A percentile compares a stretch with the other conserved stretches of the same genome.
Evolutionary conservation across 2,888 invertebrate genomes (phyloP).

Genomic region (Brassicogethes aeneus): DNA sequence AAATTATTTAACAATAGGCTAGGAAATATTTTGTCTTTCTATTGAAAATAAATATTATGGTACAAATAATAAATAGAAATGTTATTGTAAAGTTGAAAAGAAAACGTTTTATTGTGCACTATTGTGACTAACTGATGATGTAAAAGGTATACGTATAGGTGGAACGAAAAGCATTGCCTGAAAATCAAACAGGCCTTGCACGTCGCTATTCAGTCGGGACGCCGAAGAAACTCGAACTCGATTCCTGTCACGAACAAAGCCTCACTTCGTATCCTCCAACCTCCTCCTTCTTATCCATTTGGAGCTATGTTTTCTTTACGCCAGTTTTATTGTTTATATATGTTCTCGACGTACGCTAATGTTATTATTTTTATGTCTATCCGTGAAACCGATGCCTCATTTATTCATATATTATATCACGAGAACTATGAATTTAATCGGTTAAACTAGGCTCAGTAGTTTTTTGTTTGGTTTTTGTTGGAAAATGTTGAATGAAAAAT

Average conservation of each 20-base stretch:
- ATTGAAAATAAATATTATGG: no score
- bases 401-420: slow-evolving; percentile 20
- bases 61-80: no score
- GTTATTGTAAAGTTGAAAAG: no score
- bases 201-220: not conserved
- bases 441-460: no score
- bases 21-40: no score
- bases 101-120: no score
- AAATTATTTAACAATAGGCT: no score
- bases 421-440: no score
- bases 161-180: slow-evolving; percentile 23
- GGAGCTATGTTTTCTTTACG: slow-evolving; percentile 19
- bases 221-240: slow-evolving; percentile 3
- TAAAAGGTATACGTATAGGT: slow-evolving; percentile 20
- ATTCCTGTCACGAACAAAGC: slow-evolving; percentile 16
- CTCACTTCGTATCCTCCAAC: slow-evolving; percentile 14
- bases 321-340: slow-evolving; percentile 36
- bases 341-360: slow-evolving; percentile 33
- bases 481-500: no score
- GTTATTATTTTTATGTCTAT: slow-evolving; percentile 36
- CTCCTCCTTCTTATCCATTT: slow-evolving; percentile 14
- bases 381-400: slow-evolving; percentile 20
- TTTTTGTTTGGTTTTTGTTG: no score
- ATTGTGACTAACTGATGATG: slow-evolving; percentile 21
- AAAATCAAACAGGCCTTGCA: not conserved